phyloP scores from a whole-genome alignment of 2,888 invertebrate genomes.

The Lithosia quadra region DNA sequence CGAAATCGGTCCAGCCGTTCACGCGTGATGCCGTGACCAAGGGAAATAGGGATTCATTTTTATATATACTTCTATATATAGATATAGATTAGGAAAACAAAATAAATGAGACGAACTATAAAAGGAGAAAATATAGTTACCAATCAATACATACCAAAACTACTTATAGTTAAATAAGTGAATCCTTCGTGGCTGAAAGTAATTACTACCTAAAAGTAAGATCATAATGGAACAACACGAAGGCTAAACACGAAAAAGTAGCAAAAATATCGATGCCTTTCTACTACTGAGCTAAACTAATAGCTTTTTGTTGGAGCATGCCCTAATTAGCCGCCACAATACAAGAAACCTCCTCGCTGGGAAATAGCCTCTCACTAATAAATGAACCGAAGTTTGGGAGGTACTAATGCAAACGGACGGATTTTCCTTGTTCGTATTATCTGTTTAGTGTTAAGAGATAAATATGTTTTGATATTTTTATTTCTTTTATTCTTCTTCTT shows the following conservation, averaged over 20 bases:
- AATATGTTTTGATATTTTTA: not conserved
- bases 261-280: constrained; percentile 38
- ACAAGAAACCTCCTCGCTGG: constrained; percentile 31
- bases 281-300: constrained; percentile 40
- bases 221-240: constrained; percentile 4
- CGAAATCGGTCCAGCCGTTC: no score
- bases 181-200: not conserved
- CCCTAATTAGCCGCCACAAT: constrained; percentile 47
- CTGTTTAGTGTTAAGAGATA: not conserved
- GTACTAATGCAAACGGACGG: constrained; percentile 42
- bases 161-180: not conserved
- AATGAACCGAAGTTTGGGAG: constrained; percentile 41
- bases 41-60: no score
- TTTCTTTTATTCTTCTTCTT: not conserved
- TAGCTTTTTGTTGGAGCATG: constrained; percentile 49
- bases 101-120: not conserved
- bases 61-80: no score
- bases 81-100: not conserved
- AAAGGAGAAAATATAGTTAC: not conserved
- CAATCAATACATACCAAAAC: not conserved
- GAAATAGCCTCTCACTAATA: constrained; percentile 36
- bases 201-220: constrained; percentile 1
- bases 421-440: constrained; percentile 37
- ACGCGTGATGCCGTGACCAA: no score
- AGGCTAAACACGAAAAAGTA: constrained; percentile 20